phyloP scores from a whole-genome alignment of 2,888 invertebrate genomes.

The Chrysolina americana region DNA sequence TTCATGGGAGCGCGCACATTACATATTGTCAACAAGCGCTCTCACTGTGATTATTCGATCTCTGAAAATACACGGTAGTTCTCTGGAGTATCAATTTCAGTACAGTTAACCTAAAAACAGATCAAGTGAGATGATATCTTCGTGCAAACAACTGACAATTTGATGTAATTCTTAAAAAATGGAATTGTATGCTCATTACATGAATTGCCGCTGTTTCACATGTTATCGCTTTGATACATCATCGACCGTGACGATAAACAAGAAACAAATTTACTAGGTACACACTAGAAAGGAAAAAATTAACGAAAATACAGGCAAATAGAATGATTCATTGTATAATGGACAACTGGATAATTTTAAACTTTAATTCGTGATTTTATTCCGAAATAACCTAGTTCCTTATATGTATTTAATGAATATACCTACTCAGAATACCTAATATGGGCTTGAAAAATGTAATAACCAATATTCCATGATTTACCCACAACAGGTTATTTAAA shows the following conservation, averaged over 20 bases:
- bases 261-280: background rate
- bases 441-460: no score
- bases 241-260: constrained; percentile 6
- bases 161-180: background rate
- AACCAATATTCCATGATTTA: no score
- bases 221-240: constrained; percentile 5
- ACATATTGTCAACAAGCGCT: constrained; percentile 48
- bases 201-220: constrained; percentile 4
- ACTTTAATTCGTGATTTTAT: no score
- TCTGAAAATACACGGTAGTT: constrained; percentile 31
- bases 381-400: no score
- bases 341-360: no score
- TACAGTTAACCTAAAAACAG: constrained; percentile 41
- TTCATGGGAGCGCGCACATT: constrained; percentile 52
- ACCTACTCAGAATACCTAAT: no score
- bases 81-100: constrained; percentile 42
- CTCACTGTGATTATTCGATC: constrained; percentile 47
- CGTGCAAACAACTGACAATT: constrained; percentile 32
- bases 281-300: background rate
- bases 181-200: background rate
- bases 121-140: constrained; percentile 28
- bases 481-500: no score
- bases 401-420: no score
- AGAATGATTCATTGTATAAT: no score
- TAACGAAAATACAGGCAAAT: background rate